phyloP scores from a whole-genome alignment of 2,797 vertebrate genomes.

The Lacerta bilineata region DNA sequence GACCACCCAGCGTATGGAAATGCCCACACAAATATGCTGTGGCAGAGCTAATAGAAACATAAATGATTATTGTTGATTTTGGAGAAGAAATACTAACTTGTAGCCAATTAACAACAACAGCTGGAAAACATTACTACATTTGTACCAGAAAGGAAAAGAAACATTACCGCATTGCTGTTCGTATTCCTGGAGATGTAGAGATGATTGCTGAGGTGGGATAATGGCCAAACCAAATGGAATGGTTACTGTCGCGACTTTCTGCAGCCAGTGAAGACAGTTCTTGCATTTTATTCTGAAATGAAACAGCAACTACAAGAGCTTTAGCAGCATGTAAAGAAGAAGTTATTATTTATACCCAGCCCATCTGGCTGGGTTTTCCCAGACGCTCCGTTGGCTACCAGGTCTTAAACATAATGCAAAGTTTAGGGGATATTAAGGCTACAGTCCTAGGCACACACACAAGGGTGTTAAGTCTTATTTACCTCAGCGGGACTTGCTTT shows the following conservation, averaged over 20 bases:
- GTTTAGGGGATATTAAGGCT: background rate
- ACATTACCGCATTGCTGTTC: constrained; percentile 89
- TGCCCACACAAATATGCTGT: constrained; percentile 96
- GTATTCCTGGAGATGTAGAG: constrained; percentile 90
- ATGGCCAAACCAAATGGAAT: constrained; percentile 98
- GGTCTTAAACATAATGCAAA: background rate
- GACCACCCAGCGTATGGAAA: constrained; percentile 92
- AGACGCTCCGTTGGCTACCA: background rate
- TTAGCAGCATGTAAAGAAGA: constrained; percentile 2
- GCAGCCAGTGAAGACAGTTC: constrained; percentile 84
- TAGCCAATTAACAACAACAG: background rate
- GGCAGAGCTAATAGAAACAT: constrained; percentile 83
- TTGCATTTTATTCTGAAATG: constrained; percentile 89
- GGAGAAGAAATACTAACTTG: constrained; percentile 26
- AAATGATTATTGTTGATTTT: constrained; percentile 30
- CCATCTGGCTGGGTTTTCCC: no score
- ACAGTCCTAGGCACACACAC: background rate
- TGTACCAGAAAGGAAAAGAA: background rate
- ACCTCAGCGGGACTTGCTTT: no score
- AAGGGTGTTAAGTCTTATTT: no score
- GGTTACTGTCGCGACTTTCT: constrained; percentile 90
- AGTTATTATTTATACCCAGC: no score
- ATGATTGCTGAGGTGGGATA: constrained; percentile 95
- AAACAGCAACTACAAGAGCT: constrained; percentile 31
- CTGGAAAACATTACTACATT: background rate